Evolutionary conservation across 2,797 vertebrate species (phyloP).

Genomic region (Chelon auratus): DNA sequence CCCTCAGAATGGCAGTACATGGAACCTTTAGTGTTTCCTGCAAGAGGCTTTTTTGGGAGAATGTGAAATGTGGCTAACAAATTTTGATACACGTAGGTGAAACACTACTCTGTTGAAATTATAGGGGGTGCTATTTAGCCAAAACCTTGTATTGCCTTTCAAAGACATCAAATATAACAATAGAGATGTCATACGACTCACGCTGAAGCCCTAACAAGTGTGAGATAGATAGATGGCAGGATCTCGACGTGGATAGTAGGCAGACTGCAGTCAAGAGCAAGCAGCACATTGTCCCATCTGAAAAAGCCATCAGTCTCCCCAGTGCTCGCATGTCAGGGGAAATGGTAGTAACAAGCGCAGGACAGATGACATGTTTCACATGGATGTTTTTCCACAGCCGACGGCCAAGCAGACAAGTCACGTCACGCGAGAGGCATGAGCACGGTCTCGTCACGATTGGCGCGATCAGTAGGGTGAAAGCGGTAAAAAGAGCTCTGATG

Average conservation of each 20-base stretch:
- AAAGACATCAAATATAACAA: too few species aligned
- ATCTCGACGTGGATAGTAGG: constrained; percentile 36
- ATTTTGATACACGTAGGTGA: too few species aligned
- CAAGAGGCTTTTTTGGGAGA: too few species aligned
- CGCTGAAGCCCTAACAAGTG: constrained; percentile 13
- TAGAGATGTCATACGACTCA: too few species aligned
- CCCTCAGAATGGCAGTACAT: too few species aligned
- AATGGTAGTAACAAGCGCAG: constrained; percentile 60
- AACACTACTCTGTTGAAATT: too few species aligned
- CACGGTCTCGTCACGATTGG: constrained; percentile 4
- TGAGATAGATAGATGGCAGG: constrained; percentile 42
- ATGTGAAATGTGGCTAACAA: too few species aligned
- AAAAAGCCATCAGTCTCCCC: constrained; percentile 73
- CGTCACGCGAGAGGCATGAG: constrained; percentile 54
- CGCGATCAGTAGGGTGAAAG: constrained; percentile 8
- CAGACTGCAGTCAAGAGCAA: constrained; percentile 45
- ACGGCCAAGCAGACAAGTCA: constrained; percentile 56
- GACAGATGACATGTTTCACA: constrained; percentile 73
- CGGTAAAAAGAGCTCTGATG: background rate
- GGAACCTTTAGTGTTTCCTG: too few species aligned
- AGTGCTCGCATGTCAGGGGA: constrained; percentile 49
- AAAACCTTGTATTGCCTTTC: too few species aligned
- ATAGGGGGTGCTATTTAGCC: too few species aligned
- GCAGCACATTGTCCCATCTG: constrained; percentile 67
- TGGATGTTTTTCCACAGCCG: constrained; percentile 61